Evolutionary conservation across 2,797 vertebrate genomes (phyloP).

Genomic region (Natrix natrix): DNA sequence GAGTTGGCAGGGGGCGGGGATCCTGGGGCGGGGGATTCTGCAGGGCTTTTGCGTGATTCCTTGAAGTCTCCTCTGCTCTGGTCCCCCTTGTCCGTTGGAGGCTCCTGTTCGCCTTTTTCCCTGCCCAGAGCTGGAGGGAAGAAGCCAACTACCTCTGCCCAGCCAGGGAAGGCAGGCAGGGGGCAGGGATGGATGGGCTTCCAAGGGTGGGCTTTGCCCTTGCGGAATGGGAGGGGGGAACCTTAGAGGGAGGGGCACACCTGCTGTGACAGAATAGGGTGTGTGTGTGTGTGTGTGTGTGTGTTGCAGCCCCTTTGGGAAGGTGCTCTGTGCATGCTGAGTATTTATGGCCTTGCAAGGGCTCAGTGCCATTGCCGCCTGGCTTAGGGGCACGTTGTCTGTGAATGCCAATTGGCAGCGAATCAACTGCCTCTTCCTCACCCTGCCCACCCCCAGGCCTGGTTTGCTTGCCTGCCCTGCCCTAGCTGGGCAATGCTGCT

Average conservation of each 20-base stretch:
- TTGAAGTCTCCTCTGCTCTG: neutral
- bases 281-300: no score
- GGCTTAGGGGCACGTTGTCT: neutral
- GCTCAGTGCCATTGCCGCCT: neutral
- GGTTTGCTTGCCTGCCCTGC: neutral
- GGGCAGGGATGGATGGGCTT: neutral
- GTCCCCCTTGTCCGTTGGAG: neutral
- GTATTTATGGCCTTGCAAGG: neutral
- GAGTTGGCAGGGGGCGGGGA: neutral
- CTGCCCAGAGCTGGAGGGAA: neutral
- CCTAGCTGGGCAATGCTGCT: neutral
- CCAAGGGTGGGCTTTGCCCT: neutral
- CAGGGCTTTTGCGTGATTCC: neutral
- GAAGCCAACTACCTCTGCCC: neutral
- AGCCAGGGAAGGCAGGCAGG: neutral
- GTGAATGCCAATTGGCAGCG: neutral
- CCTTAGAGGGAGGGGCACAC: neutral
- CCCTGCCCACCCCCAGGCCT: neutral
- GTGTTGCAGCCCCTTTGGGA: neutral
- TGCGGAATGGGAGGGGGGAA: neutral
- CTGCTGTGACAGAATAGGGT: neutral
- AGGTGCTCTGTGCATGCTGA: neutral
- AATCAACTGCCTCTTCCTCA: neutral
- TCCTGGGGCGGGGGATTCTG: neutral
- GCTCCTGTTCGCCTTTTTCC: neutral